Percentiles rank a stretch among this genome's conserved stretches.
Conservation (phyloP, 2,888 invertebrate species). For the Urechis unicinctus region DNA sequence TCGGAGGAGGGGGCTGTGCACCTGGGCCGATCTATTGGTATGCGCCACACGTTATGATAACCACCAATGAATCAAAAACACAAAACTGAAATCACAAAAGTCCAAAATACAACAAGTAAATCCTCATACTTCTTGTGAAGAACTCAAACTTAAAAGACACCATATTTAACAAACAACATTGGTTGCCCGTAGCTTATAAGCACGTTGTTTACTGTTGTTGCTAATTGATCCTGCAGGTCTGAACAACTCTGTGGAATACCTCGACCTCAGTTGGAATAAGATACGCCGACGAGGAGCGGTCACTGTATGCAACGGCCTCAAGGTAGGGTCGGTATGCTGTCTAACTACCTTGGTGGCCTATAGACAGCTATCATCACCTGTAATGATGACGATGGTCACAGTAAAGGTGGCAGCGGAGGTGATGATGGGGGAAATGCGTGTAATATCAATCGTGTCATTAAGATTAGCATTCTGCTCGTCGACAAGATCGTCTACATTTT, state of each 20-base stretch:
- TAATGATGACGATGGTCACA: no score
- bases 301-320: conserved; percentile 35
- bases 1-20: conserved; percentile 32
- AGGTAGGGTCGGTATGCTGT: conserved; percentile 28
- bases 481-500: conserved; percentile 6
- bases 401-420: no score
- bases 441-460: no score
- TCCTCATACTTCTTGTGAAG: no score
- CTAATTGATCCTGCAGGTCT: conserved; percentile 7
- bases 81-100: no score
- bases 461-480: conserved; percentile 2
- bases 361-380: no score
- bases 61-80: no score
- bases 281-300: conserved; percentile 40
- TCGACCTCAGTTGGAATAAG: conserved; percentile 46
- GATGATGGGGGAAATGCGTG: no score
- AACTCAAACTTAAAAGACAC: neutral
- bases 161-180: neutral
- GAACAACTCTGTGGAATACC: conserved; percentile 24
- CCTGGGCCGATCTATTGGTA: conserved; percentile 36
- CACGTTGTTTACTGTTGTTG: no score
- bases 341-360: no score
- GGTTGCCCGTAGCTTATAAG: neutral
- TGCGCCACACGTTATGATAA: no score
- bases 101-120: no score